Evolutionary conservation across 1,140 invertebrate genomes (phyloP).

Genomic region (Drosophila triauraria): DNA sequence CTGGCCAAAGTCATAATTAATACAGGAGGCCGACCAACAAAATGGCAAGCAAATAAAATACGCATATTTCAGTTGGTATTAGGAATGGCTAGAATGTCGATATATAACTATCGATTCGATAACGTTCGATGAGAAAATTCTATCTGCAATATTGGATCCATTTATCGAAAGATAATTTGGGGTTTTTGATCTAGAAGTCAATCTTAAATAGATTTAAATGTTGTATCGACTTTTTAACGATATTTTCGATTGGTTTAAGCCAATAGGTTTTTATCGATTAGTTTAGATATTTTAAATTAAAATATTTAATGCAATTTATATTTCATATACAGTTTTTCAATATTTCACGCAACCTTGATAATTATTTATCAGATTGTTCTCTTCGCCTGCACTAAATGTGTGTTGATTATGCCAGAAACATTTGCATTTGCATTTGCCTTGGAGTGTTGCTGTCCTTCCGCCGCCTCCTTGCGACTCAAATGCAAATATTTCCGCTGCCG

Average conservation of each 20-base stretch:
- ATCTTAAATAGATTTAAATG: not conserved
- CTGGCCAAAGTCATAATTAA: constrained; percentile 45
- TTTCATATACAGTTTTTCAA: not conserved
- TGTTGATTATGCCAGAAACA: constrained; percentile 58
- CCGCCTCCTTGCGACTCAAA: constrained; percentile 39
- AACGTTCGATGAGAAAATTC: not conserved
- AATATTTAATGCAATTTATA: not conserved
- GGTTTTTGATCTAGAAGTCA: no score
- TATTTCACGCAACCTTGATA: not conserved
- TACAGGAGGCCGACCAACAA: constrained; percentile 38
- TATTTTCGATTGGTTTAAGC: not conserved
- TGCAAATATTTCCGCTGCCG: constrained; percentile 61
- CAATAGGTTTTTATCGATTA: not conserved
- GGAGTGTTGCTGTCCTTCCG: constrained; percentile 39
- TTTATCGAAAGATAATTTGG: not conserved
- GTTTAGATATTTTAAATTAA: not conserved
- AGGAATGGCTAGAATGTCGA: not conserved
- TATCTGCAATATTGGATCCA: not conserved
- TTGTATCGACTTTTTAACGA: not conserved
- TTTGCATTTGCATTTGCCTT: constrained; percentile 68
- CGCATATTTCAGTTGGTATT: constrained; percentile 1
- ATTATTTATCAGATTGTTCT: not conserved
- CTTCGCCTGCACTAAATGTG: not conserved
- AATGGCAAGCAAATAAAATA: constrained; percentile 41
- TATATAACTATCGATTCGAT: not conserved